A percentile compares a stretch with the other conserved stretches of the same genome.
Conservation (phyloP, 2,888 invertebrate species). For the Cephus pulcher region DNA sequence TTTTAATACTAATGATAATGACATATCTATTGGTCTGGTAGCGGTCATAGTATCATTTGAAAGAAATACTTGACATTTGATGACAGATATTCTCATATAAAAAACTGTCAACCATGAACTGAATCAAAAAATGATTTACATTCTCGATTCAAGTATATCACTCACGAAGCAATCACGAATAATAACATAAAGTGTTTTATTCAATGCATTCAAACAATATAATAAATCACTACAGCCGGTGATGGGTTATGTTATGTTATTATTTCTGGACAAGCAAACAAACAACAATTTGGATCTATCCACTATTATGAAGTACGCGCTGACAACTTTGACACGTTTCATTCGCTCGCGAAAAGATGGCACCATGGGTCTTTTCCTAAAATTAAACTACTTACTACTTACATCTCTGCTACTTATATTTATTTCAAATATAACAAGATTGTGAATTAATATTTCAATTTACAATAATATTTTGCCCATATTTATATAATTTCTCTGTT, state of each 20-base stretch:
- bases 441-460: background rate
- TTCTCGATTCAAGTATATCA: background rate
- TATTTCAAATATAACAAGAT: background rate
- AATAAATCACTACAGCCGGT: background rate
- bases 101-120: background rate
- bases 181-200: background rate
- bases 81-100: background rate
- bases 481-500: background rate
- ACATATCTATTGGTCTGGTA: slow-evolving; percentile 47
- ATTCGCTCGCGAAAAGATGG: background rate
- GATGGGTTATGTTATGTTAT: background rate
- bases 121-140: background rate
- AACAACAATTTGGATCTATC: background rate
- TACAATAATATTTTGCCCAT: background rate
- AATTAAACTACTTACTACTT: background rate
- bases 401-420: background rate
- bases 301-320: background rate
- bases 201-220: background rate
- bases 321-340: background rate
- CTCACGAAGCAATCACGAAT: background rate
- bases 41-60: slow-evolving; percentile 31
- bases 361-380: background rate
- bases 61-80: background rate
- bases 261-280: background rate
- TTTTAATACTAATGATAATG: slow-evolving; percentile 30